Base-by-base conservation (phyloP, 2,888 invertebrate genomes). In the Agonopterix heracliana region DNA sequence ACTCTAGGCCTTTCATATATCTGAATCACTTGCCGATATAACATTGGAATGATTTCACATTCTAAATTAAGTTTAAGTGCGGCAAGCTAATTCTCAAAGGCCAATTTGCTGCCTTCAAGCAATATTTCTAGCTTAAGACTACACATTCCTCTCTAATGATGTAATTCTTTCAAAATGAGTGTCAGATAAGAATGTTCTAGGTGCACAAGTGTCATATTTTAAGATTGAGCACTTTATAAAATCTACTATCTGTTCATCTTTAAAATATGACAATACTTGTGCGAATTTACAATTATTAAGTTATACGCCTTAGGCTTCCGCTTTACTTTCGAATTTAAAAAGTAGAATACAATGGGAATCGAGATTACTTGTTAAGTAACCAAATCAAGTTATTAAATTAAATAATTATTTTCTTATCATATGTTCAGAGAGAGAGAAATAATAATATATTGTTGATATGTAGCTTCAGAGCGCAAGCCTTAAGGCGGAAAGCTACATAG, bases 381-480 rank as follows among this genome's bases (percentile, higher is more conserved):
- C n/a, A 38, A 38, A n/a, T 38, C 2, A 38, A n/a, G 38, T 38
- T 38, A 1, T 38, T n/a, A n/a, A 38, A 38, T 38, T 38, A 38
- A 38, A 38, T 26, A 26, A 26, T 26, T 26, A 26, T 26, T 26
- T 26, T 26, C 26, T 26, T 26, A 26, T 26, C 2, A 5, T 26
- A 38, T 38, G 38, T 38, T 9, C 38, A 38, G 10, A 38, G 38
- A n/a, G 10, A 36, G 36, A 53, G 49, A 51, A 44, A 49, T n/a
- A 49, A 55, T 53, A 54, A 53, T 53, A 84, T 83, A 83, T 83
- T 84, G 81, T 73, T 84, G 84, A 84, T 84, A 85, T 83, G 82
- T 83, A 74, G 74, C 71, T 63, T 71, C 56, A 64, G 68, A 76
- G 77, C 73, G 74, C 65, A 74, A 76, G 79, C 78, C 79, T 71